Evolutionary conservation across 92 coral and sea anemone genomes (phyloP), one percentile per base, ranked within the genome.

Genomic region (Micromussa lordhowensis): DNA sequence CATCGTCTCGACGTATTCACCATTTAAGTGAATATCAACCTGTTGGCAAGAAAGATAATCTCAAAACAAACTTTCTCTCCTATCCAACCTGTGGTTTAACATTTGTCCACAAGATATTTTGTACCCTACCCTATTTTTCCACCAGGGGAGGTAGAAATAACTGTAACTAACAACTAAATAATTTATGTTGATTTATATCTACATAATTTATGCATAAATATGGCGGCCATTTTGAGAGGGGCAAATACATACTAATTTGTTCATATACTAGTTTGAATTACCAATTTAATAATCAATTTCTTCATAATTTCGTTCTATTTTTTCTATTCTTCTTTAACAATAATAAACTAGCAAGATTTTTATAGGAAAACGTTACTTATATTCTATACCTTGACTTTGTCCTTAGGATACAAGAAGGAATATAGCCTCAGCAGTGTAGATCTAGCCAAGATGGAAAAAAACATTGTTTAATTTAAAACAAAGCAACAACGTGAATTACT

Each of bases 361-460:
- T 15, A 66, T 5, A 13, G 17, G 2, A 22, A 22, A 11, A 28
- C 10, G 3, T 66, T 26, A 66, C 9, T 19, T 24, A 78, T 30
- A 24, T n/a, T 82, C 54, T 51, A 54, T 61, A 97, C 96, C 93
- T 96, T 94, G 75, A 97, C 91, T 68, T 95, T 90, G 48, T 94
- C 96, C 80, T 97, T 97, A 59, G 98, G 95, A 79, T 94, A 95
- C 54, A 97, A 77, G 95, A 97, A 97, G 29, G 99, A 97, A 91
- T 83, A 97, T 16, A 97, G 95, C 86, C 98, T 87, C 84, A 97
- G 82, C 77, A 97, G 94, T 11, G 99, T 98, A 28, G 98, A 90
- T 53, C 99, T 97, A 82, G 16, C 68, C 14, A 30, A n/a, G 21
- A 76, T 49, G 58, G 24, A 17, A 2, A 40, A 10, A 2, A 86